Percentiles rank a stretch among this genome's conserved stretches.
These are phyloP conservation scores for Eumeta japonica DNA, from an alignment of 1,140 invertebrate genomes.

Conservation along the genomic window DNA sequence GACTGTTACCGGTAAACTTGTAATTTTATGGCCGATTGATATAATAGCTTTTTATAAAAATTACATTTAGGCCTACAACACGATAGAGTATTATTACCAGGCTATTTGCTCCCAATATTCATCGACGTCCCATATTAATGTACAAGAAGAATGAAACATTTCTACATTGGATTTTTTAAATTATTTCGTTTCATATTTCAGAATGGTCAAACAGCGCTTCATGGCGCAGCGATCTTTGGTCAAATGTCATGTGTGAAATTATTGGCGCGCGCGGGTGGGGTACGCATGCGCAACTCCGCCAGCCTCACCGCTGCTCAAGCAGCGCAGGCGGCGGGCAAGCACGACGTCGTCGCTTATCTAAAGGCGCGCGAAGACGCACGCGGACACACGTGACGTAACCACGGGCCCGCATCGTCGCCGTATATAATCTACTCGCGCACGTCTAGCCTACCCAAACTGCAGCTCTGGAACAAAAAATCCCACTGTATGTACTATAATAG, in stretches of 20 bases:
- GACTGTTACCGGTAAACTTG: conserved; percentile 72
- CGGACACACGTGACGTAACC: conserved; percentile 6
- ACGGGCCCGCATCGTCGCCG: conserved; percentile 10
- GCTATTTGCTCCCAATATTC: too few relatives aligned
- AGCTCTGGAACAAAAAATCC: too few relatives aligned
- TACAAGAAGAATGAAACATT: too few relatives aligned
- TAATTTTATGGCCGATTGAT: not conserved
- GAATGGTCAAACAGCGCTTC: conserved; percentile 88
- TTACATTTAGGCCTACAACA: too few relatives aligned
- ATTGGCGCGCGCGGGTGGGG: conserved; percentile 74
- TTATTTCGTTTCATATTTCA: conserved; percentile 41
- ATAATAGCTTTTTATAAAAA: too few relatives aligned
- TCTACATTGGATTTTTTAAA: not conserved
- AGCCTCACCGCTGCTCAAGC: conserved; percentile 67
- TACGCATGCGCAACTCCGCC: conserved; percentile 67
- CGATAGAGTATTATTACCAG: too few relatives aligned
- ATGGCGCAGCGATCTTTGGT: conserved; percentile 86
- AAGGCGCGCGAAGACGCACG: conserved; percentile 22
- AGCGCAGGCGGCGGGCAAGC: conserved; percentile 60
- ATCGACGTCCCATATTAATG: too few relatives aligned
- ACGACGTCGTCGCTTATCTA: conserved; percentile 62
- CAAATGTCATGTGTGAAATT: conserved; percentile 77
- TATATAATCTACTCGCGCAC: too few relatives aligned
- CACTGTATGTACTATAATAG: too few relatives aligned
- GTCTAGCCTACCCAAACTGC: too few relatives aligned